Evolutionary conservation across 1,140 invertebrate species (phyloP), one percentile per base, ranked within the genome.

Genomic region (Chlorops oryzae): DNA sequence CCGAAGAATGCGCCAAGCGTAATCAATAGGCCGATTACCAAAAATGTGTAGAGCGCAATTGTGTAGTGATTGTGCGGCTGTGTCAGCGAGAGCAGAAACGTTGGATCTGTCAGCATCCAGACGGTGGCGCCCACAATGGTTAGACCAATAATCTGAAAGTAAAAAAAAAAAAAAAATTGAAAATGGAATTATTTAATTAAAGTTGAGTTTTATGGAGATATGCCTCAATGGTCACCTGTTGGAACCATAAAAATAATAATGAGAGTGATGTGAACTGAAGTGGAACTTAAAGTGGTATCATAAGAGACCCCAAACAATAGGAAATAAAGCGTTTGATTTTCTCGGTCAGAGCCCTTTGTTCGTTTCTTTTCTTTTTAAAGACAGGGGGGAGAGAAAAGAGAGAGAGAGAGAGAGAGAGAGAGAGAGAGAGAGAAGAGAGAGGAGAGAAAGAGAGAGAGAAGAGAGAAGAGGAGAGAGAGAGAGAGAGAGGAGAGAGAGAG

Each of bases 1-100:
- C 93, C 94, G 24, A 95, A 80, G 73, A 96, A 88, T 1, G 90
- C 87, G 20, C 94, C 83, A 35, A 90, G 65, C 54, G 93, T 82
- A 63, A 96, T 85, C 27, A 96, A 65, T 32, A 81, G 71, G 3
- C 92, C 92, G 46, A 69, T 69, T 37, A 80, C 82, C 51, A 96
- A 78, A 50, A 93, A 75, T 42, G 92, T 80, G 72, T 87, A 85
- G 46, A 87, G 72, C 52, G 87, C 81, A 60, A 80, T 80, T 57
- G 82, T 79, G 59, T 84, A 87, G 61, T 85, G 83, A 21, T 81
- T 75, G 55, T 83, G 74, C 55, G 85, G 79, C 56, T 84, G 80
- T 10, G 85, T 77, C 55, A 86, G 73, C 1, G 83, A 81, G 18
- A 88, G 70, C 50, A 88, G 81, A 50, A 87, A 82, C 43, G 85